These are phyloP conservation scores for Eucera pruinosa DNA, from an alignment of 2,888 invertebrate species.

Conservation along the genomic window DNA sequence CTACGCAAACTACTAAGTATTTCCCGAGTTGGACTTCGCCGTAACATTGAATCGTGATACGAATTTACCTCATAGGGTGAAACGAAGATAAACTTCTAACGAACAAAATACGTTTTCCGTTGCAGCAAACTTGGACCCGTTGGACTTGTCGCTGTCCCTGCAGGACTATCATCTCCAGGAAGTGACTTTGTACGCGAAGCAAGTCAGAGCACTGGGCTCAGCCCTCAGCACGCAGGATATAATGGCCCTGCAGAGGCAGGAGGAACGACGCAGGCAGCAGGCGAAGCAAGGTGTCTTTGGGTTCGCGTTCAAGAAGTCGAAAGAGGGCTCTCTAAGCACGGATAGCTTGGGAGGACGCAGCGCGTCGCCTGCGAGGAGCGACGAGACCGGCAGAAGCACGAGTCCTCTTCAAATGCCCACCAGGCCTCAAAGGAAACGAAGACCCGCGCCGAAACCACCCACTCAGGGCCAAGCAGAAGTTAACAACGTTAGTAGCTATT, in stretches of 20 bases:
- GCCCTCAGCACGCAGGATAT: constrained; percentile 86
- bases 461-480: constrained; percentile 39
- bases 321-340: constrained; percentile 85
- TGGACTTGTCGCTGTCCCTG: constrained; percentile 86
- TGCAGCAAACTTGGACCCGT: constrained; percentile 86
- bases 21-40: too few relatives aligned
- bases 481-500: constrained; percentile 26
- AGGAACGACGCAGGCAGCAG: constrained; percentile 85
- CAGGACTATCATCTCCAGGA: constrained; percentile 89
- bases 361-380: constrained; percentile 87
- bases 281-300: constrained; percentile 85
- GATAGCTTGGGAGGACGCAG: constrained; percentile 85
- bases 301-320: constrained; percentile 85
- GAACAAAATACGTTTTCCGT: neutral
- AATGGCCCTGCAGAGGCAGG: constrained; percentile 86
- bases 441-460: constrained; percentile 87
- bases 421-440: constrained; percentile 86
- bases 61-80: too few relatives aligned
- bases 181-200: constrained; percentile 86
- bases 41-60: too few relatives aligned
- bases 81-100: too few relatives aligned
- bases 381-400: constrained; percentile 85
- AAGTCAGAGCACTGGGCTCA: constrained; percentile 82
- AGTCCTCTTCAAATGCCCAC: constrained; percentile 83
- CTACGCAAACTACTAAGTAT: too few relatives aligned